phyloP scores from a whole-genome alignment of 2,888 invertebrate genomes.

The Dolichopus griseipennis region DNA sequence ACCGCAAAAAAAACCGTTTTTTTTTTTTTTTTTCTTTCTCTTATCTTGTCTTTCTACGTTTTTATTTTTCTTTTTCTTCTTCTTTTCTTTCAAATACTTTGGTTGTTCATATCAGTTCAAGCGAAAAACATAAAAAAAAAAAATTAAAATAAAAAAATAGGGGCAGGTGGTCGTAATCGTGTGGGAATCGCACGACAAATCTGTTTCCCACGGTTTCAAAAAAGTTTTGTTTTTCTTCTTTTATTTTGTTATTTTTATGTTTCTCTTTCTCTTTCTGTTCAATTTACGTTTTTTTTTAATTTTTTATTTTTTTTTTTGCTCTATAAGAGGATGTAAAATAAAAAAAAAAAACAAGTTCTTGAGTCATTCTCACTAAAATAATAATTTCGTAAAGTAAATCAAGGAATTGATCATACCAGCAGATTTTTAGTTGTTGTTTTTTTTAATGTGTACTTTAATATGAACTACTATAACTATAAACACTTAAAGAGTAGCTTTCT shows the following conservation, averaged over 20 bases:
- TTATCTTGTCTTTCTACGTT: too few relatives aligned
- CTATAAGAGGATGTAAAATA: neutral
- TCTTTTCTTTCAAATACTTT: neutral
- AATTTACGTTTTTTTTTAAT: neutral
- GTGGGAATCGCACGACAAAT: constrained; percentile 33
- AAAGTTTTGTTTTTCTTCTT: constrained; percentile 17
- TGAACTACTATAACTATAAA: neutral
- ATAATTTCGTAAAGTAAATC: neutral
- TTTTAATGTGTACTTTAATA: neutral
- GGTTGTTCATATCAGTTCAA: neutral
- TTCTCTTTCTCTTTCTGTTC: neutral
- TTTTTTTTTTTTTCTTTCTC: neutral
- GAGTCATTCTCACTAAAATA: neutral
- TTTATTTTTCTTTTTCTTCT: too few relatives aligned
- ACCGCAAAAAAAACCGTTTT: neutral
- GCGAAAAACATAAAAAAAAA: neutral
- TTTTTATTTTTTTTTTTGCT: neutral
- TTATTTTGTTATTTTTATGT: neutral
- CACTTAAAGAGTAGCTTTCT: neutral
- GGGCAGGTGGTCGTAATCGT: constrained; percentile 53
- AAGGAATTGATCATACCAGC: neutral
- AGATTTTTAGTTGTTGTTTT: too few relatives aligned
- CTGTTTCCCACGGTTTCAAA: constrained; percentile 30
- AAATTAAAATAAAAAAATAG: constrained; percentile 39
- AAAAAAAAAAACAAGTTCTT: neutral